phyloP scores from a whole-genome alignment of 2,113 vertebrate genomes.

The Psittacus erithacus region DNA sequence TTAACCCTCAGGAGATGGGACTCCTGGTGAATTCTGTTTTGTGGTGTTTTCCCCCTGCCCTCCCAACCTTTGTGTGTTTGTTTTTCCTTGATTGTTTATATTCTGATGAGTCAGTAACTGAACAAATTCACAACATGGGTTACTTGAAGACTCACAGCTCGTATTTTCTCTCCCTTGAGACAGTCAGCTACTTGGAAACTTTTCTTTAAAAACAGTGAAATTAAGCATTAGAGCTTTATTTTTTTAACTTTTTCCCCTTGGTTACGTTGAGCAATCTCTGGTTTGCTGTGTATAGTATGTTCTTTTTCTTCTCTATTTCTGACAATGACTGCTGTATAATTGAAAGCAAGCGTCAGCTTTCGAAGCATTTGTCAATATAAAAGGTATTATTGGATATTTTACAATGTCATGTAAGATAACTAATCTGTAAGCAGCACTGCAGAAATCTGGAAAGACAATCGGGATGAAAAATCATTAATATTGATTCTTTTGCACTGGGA shows the following conservation, averaged over 20 bases:
- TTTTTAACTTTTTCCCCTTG: not conserved
- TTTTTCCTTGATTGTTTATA: slow-evolving; percentile 45
- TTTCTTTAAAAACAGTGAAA: not conserved
- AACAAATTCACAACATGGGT: slow-evolving; percentile 15
- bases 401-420: slow-evolving; percentile 56
- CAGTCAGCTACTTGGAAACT: not conserved
- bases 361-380: slow-evolving; percentile 39
- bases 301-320: slow-evolving; percentile 9
- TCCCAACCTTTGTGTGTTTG: not conserved
- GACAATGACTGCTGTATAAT: not conserved
- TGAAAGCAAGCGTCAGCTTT: slow-evolving; percentile 24
- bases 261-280: not conserved
- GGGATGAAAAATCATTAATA: slow-evolving; percentile 66
- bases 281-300: not conserved
- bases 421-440: slow-evolving; percentile 38
- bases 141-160: slow-evolving; percentile 33
- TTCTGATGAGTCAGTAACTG: slow-evolving; percentile 23
- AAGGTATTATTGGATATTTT: slow-evolving; percentile 44
- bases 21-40: slow-evolving; percentile 8
- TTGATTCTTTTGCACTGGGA: slow-evolving; percentile 37
- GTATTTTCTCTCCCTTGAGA: slow-evolving; percentile 35
- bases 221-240: not conserved
- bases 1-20: not conserved
- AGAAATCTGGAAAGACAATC: slow-evolving; percentile 59
- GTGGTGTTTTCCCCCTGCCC: not conserved